phyloP scores from a whole-genome alignment of 1,140 invertebrate species.

The Halictus rubicundus region DNA sequence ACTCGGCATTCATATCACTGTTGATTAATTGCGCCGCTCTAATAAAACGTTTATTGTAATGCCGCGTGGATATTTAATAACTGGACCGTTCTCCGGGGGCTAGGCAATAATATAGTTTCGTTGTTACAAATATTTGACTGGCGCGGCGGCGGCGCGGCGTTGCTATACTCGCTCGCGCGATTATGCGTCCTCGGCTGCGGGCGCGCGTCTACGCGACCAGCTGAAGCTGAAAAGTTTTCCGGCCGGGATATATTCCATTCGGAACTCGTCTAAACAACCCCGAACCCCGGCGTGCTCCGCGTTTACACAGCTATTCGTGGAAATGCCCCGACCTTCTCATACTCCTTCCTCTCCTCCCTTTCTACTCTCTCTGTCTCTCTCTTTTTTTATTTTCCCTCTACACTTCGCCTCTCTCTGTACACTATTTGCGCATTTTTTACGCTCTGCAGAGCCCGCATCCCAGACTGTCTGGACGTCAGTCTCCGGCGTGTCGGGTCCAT shows the following conservation, averaged over 20 bases:
- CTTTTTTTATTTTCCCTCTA: slow-evolving; percentile 9
- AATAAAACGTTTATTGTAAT: slow-evolving; percentile 18
- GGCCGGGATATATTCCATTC: slow-evolving; percentile 15
- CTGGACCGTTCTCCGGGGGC: too few relatives aligned
- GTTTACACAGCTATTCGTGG: slow-evolving; percentile 38
- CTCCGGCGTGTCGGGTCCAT: neutral
- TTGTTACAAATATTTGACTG: neutral
- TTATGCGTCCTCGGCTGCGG: neutral
- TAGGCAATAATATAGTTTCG: too few relatives aligned
- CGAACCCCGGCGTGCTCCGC: slow-evolving; percentile 9
- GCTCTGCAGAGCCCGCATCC: slow-evolving; percentile 5
- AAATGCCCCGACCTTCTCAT: slow-evolving; percentile 8
- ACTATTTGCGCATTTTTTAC: slow-evolving; percentile 32
- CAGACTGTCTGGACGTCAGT: slow-evolving; percentile 24
- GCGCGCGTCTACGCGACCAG: neutral
- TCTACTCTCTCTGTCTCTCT: neutral
- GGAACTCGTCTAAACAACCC: slow-evolving; percentile 21
- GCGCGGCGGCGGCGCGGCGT: too few relatives aligned
- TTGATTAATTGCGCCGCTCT: slow-evolving; percentile 10
- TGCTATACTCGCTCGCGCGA: neutral
- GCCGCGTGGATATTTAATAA: neutral
- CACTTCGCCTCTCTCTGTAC: slow-evolving; percentile 34
- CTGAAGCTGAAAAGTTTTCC: neutral
- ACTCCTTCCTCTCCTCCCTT: too few relatives aligned
- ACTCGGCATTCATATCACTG: neutral